phyloP scores from a whole-genome alignment of 2,888 invertebrate species.

The Euzophera pinguis region DNA sequence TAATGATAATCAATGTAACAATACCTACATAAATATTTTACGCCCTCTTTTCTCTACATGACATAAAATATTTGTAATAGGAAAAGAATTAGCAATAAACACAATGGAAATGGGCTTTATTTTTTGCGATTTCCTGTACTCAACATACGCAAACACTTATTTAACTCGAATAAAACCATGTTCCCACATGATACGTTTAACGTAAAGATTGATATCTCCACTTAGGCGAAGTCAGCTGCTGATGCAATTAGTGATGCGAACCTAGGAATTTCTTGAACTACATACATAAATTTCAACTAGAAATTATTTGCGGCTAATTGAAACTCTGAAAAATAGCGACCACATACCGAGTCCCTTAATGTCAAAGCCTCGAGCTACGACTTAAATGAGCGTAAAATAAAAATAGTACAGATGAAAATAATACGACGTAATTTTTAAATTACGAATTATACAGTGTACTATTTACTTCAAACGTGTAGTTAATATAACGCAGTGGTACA shows the following conservation, averaged over 20 bases:
- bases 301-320: conserved; percentile 40
- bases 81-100: too few species aligned
- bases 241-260: conserved; percentile 57
- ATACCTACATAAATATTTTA: too few species aligned
- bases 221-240: conserved; percentile 58
- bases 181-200: conserved; percentile 37
- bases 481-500: too few species aligned
- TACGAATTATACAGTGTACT: too few species aligned
- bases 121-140: background rate
- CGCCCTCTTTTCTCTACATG: too few species aligned
- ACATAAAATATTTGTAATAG: too few species aligned
- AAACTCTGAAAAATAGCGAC: conserved; percentile 62
- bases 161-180: conserved; percentile 33
- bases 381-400: conserved; percentile 20
- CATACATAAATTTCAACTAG: conserved; percentile 34
- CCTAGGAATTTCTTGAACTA: conserved; percentile 37
- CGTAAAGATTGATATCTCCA: conserved; percentile 59
- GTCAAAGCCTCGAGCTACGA: conserved; percentile 39
- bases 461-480: too few species aligned
- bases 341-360: conserved; percentile 55
- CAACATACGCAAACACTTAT: conserved; percentile 29
- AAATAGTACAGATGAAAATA: background rate
- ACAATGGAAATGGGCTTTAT: background rate
- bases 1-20: too few species aligned
- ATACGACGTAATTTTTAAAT: too few species aligned